Evolutionary conservation across 1,140 invertebrate species (phyloP).

Genomic region (Drepana arcuata): DNA sequence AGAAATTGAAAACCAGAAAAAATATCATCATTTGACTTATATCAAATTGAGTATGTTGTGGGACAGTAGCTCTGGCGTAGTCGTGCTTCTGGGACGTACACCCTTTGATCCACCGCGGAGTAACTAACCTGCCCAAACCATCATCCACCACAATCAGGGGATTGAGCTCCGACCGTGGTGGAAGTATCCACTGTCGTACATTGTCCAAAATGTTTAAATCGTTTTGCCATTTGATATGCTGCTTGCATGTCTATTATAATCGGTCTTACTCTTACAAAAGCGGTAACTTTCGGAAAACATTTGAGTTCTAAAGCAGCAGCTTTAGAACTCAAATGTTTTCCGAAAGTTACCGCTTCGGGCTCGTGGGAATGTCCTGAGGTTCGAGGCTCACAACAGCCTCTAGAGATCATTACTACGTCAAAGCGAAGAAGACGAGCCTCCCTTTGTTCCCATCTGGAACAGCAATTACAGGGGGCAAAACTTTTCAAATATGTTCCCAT

Average conservation of each 20-base stretch:
- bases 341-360: constrained; percentile 17
- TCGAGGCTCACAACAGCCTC: constrained; percentile 20
- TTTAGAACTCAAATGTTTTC: constrained; percentile 17
- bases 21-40: constrained; percentile 28
- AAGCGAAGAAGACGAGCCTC: constrained; percentile 3
- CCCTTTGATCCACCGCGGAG: constrained; percentile 26
- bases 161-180: too few species aligned
- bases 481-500: too few species aligned
- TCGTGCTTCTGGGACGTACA: constrained; percentile 22
- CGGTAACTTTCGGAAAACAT: too few species aligned
- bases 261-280: too few species aligned
- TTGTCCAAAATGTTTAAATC: too few species aligned
- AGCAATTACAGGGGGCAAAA: constrained; percentile 13
- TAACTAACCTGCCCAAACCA: too few species aligned
- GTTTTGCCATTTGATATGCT: too few species aligned
- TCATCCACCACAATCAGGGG: too few species aligned
- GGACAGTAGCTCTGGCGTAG: too few species aligned
- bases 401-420: constrained; percentile 23
- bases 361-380: constrained; percentile 17
- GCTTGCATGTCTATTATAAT: too few species aligned
- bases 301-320: constrained; percentile 11
- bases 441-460: constrained; percentile 14
- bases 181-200: too few species aligned
- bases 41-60: too few species aligned
- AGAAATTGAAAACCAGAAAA: constrained; percentile 26